Base-by-base conservation (phyloP, 2,888 invertebrate species). In the Andricus quercusramuli region DNA sequence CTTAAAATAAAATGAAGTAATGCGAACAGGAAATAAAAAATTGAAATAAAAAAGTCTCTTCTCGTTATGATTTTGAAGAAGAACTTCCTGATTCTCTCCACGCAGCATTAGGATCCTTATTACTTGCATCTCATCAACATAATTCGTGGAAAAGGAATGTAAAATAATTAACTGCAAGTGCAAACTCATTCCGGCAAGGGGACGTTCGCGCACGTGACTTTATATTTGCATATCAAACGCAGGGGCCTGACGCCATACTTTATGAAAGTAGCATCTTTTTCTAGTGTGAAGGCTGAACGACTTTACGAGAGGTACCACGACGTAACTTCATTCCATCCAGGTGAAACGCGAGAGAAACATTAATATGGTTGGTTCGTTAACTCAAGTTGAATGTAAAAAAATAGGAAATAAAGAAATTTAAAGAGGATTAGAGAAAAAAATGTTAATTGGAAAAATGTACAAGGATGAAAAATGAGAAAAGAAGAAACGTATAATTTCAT, bases 191-290 rank as follows among this genome's bases (percentile, higher is more conserved):
- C 47, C 20, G 9, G 15, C 56, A 29, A 29, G 56, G n/a, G 56
- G 56, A 51, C 32, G n/a, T 56, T 20, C n/a, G 74, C 56, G 29
- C 32, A 74, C 56, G 79, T 79, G 82, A 83, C 79, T 83, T 79
- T 83, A 83, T 84, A 86, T 86, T 86, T 86, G 84, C 86, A 86
- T 86, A 85, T 86, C 81, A 86, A 86, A 86, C 83, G 82, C 76
- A 78, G 67, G 79, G 80, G 76, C 62, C 79, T 68, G 76, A 80
- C 78, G 77, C 80, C 80, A 80, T 78, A 76, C 78, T 85, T 85
- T 82, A 85, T 85, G 83, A 80, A 83, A 81, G 80, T 78, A 68
- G 77, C 78, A 82, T 81, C 83, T 84, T 85, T 80, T 78, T 66
- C 80, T 80, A 64, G 67, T 20, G 59, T 37, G 32, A 68, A 62